Evolutionary conservation across 64 coral and sea anemone genomes (phyloP), one percentile per base, ranked within the genome.

Genomic region (Dendrophyllia cribrosa): DNA sequence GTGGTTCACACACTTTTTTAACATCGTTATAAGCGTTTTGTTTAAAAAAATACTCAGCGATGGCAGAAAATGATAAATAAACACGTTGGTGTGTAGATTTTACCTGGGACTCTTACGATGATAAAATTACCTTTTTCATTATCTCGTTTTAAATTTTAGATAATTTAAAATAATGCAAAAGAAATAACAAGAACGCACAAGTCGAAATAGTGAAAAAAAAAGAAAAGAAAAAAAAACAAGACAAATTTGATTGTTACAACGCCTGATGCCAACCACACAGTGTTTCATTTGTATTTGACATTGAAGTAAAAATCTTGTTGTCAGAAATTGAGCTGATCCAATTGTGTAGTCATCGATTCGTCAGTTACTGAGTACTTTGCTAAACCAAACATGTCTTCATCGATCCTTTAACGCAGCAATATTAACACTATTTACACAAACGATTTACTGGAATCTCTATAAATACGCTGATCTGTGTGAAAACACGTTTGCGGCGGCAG

Each of bases 391-490:
- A 34, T 63, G 43, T 61, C 9, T 64, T 20, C 17, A 22, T 20
- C 0, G 12, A 60, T 69, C 22, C 20, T 24, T 25, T n/a, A 8
- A 24, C 19, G 13, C 44, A 23, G 19, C 5, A 51, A 25, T 50
- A 84, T 84, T 5, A 51, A 84, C 80, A 84, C 60, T 84, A 84
- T 84, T 84, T 84, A 84, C 80, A 84, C 80, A 84, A 67, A 84
- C 17, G 60, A 64, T 84, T 84, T 66, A 84, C 80, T 67, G 13
- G 80, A 11, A 84, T 84, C 80, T 20, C 80, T 51, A 84, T 84
- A 84, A 66, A 84, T 84, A 67, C 62, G 80, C 62, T 66, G 34
- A 67, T 84, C 62, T 67, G 61, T 49, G 19, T 67, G 46, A 24
- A 19, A 68, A 23, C 17, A 2, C 6, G 60, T 84, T 67, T 82